Evolutionary conservation across 30 jellyfish, hydroid and myxozoan species (phyloP).

Genomic region (Aurelia sp.): DNA sequence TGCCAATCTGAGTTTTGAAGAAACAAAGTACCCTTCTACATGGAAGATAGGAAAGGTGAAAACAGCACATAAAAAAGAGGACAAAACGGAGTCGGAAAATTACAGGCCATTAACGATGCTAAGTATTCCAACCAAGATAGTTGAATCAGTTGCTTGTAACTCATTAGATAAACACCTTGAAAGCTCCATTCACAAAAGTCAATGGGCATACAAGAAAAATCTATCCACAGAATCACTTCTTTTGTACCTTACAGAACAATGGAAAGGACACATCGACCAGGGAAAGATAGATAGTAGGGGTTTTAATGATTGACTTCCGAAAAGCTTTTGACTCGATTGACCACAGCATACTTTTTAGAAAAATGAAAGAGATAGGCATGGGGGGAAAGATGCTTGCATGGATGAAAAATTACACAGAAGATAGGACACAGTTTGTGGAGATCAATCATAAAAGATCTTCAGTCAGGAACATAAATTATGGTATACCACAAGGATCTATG

Average conservation of each 20-base stretch:
- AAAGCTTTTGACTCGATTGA: slow-evolving; percentile 66
- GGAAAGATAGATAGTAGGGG: slow-evolving; percentile 21
- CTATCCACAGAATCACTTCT: slow-evolving; percentile 40
- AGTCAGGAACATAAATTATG: slow-evolving; percentile 37
- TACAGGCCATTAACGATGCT: slow-evolving; percentile 44
- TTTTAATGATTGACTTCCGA: slow-evolving; percentile 55
- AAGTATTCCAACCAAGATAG: slow-evolving; percentile 51
- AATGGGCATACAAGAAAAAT: slow-evolving; percentile 55
- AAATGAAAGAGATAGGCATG: slow-evolving; percentile 55
- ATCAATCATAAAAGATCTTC: slow-evolving; percentile 39
- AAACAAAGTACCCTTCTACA: slow-evolving; percentile 34
- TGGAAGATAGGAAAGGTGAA: slow-evolving; percentile 40
- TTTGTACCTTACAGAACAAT: slow-evolving; percentile 56
- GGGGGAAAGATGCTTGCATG: slow-evolving; percentile 50
- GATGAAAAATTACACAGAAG: slow-evolving; percentile 56
- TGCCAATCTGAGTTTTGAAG: slow-evolving; percentile 37
- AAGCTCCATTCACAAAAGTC: slow-evolving; percentile 35
- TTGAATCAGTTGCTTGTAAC: slow-evolving; percentile 42
- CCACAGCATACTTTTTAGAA: slow-evolving; percentile 50
- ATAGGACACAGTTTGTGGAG: slow-evolving; percentile 43
- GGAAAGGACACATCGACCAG: slow-evolving; percentile 48
- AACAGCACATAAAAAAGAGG: slow-evolving; percentile 47
- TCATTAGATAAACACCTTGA: slow-evolving; percentile 55
- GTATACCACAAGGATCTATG: slow-evolving; percentile 67
- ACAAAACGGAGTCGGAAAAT: slow-evolving; percentile 32